A percentile compares a stretch with the other conserved stretches of the same genome.
Conservation (phyloP, 2,113 vertebrate genomes). For the Pomatorhinus ruficollis region DNA sequence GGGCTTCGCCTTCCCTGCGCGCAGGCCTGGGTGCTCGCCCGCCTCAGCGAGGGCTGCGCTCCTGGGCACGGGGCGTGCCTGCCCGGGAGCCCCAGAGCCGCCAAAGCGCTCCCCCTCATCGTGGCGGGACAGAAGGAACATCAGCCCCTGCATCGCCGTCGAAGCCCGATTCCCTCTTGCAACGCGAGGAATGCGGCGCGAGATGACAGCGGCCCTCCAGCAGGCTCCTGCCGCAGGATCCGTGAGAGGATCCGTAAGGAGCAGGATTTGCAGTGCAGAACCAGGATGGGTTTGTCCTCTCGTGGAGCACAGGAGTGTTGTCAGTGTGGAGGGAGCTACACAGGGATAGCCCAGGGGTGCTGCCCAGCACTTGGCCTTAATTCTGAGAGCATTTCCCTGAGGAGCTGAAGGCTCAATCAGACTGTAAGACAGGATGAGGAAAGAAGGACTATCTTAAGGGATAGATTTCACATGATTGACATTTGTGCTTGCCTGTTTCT, state of each 20-base stretch:
- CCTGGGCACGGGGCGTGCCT: fast-evolving
- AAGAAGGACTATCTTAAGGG: neutral
- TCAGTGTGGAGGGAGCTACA: neutral
- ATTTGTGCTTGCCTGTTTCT: neutral
- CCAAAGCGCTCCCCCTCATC: neutral
- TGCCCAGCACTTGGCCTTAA: fast-evolving
- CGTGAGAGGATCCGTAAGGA: neutral
- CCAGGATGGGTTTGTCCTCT: neutral
- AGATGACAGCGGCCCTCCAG: neutral
- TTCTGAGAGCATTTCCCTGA: neutral
- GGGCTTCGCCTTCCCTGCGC: fast-evolving
- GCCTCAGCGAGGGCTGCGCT: fast-evolving
- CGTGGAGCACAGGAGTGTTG: neutral
- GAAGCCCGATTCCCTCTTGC: neutral
- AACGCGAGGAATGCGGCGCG: fast-evolving
- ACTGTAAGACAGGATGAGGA: neutral
- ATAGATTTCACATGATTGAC: neutral
- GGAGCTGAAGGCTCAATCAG: neutral
- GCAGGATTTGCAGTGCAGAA: neutral
- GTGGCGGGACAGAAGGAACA: fast-evolving
- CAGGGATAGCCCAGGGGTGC: neutral
- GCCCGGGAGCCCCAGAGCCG: neutral
- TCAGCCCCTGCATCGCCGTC: fast-evolving
- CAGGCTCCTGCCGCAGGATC: neutral
- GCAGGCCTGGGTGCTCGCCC: fast-evolving